These are phyloP conservation scores for Phyllostomus discolor DNA, from an alignment of 2,113 vertebrate genomes.

Conservation along the genomic window DNA sequence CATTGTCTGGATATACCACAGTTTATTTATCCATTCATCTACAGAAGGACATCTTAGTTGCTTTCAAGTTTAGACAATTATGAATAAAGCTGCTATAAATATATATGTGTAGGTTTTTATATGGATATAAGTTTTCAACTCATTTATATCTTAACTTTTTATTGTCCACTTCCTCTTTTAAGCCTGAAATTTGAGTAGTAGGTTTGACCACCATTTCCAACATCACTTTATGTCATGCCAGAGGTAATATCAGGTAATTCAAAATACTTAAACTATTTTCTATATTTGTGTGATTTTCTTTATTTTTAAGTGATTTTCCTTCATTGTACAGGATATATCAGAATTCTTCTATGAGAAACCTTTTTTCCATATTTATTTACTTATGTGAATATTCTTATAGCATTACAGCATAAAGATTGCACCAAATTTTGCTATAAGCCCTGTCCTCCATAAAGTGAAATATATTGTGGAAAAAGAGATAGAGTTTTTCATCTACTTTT, in stretches of 20 bases:
- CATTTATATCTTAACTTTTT: not conserved
- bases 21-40: not conserved
- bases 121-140: not conserved
- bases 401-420: not conserved
- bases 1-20: not conserved
- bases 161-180: not conserved
- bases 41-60: not conserved
- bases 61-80: not conserved
- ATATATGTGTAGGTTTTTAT: not conserved
- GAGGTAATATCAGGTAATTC: not conserved
- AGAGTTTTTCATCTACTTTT: not conserved
- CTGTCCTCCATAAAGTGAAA: not conserved
- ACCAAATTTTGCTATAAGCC: not conserved
- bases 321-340: not conserved
- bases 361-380: not conserved
- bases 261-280: not conserved
- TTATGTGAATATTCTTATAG: not conserved
- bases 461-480: not conserved
- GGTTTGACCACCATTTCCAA: not conserved
- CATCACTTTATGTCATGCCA: not conserved
- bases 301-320: not conserved
- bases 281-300: not conserved
- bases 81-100: not conserved
- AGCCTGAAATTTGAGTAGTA: not conserved
- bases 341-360: not conserved